phyloP scores from a whole-genome alignment of 2,888 invertebrate species.

The Protophormia terraenovae region DNA sequence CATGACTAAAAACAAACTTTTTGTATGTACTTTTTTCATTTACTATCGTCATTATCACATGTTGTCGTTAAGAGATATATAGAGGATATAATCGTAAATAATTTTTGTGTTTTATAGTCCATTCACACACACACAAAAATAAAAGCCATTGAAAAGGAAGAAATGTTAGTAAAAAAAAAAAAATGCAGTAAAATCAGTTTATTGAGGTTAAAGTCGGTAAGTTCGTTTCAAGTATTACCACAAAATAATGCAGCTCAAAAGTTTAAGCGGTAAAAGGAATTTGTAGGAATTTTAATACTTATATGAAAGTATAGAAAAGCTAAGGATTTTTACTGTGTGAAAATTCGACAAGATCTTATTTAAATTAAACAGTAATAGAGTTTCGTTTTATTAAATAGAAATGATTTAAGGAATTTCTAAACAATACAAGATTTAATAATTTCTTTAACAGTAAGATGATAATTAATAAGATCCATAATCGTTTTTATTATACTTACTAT shows the following conservation, averaged over 20 bases:
- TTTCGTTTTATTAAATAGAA: no score
- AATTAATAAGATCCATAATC: no score
- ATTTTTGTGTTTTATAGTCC: no score
- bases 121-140: no score
- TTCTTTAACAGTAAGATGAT: no score
- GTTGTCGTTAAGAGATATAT: conserved; percentile 12
- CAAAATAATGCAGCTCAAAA: background rate
- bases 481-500: background rate
- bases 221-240: background rate
- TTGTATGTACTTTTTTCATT: background rate
- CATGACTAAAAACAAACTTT: background rate
- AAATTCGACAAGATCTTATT: no score
- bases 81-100: conserved; percentile 24
- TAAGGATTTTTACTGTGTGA: no score
- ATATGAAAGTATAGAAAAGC: background rate
- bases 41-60: conserved; percentile 18
- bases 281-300: background rate
- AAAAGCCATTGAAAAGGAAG: background rate
- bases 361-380: no score
- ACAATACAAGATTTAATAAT: no score
- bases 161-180: background rate
- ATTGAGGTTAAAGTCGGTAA: conserved; percentile 17
- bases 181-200: conserved; percentile 8
- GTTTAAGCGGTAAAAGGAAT: background rate
- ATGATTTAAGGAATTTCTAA: no score